A percentile compares a stretch with the other conserved stretches of the same genome.
Conservation (phyloP, 2,797 vertebrate genomes). For the Pseudochirops cupreus region DNA sequence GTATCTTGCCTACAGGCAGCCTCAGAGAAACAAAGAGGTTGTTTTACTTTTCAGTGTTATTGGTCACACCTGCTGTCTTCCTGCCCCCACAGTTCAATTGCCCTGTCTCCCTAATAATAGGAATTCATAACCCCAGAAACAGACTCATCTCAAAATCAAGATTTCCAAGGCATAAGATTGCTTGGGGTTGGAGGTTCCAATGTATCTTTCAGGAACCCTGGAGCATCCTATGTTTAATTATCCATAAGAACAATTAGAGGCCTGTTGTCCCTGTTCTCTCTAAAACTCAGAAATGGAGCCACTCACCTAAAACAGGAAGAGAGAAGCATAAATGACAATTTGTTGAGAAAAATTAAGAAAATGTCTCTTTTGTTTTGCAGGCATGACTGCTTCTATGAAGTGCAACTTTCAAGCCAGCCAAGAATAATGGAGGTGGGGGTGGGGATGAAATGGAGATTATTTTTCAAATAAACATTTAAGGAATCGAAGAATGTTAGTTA, state of each 20-base stretch:
- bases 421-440: not conserved
- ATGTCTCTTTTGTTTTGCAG: not conserved
- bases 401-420: not conserved
- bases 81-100: not conserved
- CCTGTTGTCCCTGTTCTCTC: not conserved
- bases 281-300: not conserved
- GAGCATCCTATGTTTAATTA: not conserved
- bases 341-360: not conserved
- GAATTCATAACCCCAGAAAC: not conserved
- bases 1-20: not conserved
- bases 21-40: not conserved
- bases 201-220: not conserved
- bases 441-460: not conserved
- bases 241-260: conserved; percentile 33
- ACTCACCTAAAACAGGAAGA: not conserved
- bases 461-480: not conserved
- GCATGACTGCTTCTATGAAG: not conserved
- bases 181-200: not conserved
- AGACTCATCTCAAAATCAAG: conserved; percentile 1
- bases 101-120: not conserved
- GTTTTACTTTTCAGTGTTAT: not conserved
- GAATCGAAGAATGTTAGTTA: not conserved
- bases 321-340: not conserved
- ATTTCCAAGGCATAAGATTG: not conserved
- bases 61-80: not conserved